phyloP scores from a whole-genome alignment of 2,888 invertebrate species.

The Xestobium rufovillosum region DNA sequence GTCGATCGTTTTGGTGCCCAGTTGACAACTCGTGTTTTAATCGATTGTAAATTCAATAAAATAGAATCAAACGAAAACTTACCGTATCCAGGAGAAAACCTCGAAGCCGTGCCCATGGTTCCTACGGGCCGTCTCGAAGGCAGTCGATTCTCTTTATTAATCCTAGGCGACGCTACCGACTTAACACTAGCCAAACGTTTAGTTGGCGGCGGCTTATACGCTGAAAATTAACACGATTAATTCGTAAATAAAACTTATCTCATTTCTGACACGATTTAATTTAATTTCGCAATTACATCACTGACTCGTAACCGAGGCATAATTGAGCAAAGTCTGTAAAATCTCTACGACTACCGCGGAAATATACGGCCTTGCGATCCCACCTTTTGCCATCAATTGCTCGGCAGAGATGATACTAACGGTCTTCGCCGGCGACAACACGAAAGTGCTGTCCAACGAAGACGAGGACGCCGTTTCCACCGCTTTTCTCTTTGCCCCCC shows the following conservation, averaged over 20 bases:
- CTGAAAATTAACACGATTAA: conserved; percentile 22
- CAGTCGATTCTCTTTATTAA: conserved; percentile 16
- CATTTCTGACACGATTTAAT: background rate
- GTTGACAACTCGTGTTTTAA: no score
- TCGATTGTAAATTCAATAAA: no score
- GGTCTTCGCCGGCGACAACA: conserved; percentile 20
- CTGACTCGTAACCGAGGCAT: background rate
- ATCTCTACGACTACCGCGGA: conserved; percentile 30
- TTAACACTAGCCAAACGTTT: conserved; percentile 17
- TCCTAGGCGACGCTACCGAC: conserved; percentile 17
- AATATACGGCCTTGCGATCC: conserved; percentile 30
- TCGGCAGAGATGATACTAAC: conserved; percentile 23
- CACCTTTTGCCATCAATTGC: conserved; percentile 35
- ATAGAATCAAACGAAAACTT: no score
- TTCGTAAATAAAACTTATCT: conserved; percentile 1
- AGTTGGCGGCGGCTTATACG: conserved; percentile 23
- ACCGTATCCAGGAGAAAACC: no score
- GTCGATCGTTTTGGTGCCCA: no score
- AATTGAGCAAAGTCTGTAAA: conserved; percentile 14
- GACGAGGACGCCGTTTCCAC: conserved; percentile 17
- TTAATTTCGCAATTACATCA: background rate
- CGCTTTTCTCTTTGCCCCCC: conserved; percentile 10
- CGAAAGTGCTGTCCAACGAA: conserved; percentile 27
- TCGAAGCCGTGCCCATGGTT: background rate
- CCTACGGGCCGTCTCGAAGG: no score